Base-by-base conservation (phyloP, 2,797 vertebrate species). In the Menidia menidia region DNA sequence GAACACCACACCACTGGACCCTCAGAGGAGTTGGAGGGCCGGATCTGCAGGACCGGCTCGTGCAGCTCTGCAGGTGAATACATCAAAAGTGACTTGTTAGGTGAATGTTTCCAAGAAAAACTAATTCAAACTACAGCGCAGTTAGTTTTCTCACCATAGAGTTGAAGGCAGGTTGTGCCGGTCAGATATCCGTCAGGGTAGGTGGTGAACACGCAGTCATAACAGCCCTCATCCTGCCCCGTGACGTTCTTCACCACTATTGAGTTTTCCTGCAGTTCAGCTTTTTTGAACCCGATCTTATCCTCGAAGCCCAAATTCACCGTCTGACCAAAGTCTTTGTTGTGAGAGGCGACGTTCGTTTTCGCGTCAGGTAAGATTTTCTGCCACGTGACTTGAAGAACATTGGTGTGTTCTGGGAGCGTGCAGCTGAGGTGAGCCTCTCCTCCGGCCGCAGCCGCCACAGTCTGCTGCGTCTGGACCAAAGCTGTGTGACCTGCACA, bases 311-410 rank as follows among this genome's bases (percentile, higher is more conserved):
- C 25, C 4, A 45, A 0, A 15, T 48, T 62, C 44, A 86, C 57
- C 15, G 0, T 68, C 0, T 30, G 0, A 3, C 73, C 77, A n/a
- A 43, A 63, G 10, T 0, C 0, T 9, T 41, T 16, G 50, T 11
- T 70, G 61, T 18, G 62, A 0, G 71, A 59, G 4, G 54, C 71
- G 0, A 86, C 0, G 14, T 68, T 78, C 25, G 12, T 42, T 5
- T 16, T 10, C 2, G 4, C 6, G 0, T 14, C n/a, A 11, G 45
- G 2, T 3, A 8, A n/a, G 0, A 58, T 0, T 32, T 75, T 87
- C 61, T 77, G 75, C 89, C 89, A 89, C 0, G 83, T 87, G 47
- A 88, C 72, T 4, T 85, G 78, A 4, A 35, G 12, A 8, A 88
- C 78, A 0, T 83, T 42, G 59, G 16, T 70, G 3, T 33, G 0